A percentile compares a stretch with the other conserved stretches of the same genome.
Conservation (phyloP, 2,888 invertebrate species). For the Cantharis lateralis region DNA sequence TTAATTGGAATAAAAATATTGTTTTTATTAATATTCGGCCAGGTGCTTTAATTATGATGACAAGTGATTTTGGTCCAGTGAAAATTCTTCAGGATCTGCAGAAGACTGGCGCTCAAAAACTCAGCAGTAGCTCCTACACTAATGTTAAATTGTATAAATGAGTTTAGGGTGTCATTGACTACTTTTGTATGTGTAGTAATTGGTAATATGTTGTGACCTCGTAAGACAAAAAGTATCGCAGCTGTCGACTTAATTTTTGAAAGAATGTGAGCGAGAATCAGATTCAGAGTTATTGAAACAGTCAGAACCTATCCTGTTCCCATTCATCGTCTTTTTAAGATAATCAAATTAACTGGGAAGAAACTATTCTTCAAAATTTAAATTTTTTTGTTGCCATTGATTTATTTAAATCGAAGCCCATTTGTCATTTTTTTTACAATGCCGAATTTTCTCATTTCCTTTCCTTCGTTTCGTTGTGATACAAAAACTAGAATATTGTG, state of each 20-base stretch:
- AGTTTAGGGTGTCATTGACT: not conserved
- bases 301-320: not conserved
- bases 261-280: not conserved
- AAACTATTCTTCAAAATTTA: not conserved
- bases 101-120: too few relatives aligned
- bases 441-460: not conserved
- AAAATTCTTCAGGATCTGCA: too few relatives aligned
- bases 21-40: not conserved
- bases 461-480: not conserved
- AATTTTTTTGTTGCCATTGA: not conserved
- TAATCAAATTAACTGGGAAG: not conserved
- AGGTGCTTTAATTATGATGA: not conserved
- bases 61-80: not conserved
- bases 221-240: not conserved
- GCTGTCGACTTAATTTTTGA: not conserved
- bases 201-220: not conserved
- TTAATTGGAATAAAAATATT: not conserved
- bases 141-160: not conserved
- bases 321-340: not conserved
- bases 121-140: too few relatives aligned
- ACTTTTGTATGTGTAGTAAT: not conserved
- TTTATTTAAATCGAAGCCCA: not conserved
- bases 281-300: not conserved
- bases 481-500: too few relatives aligned
- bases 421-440: not conserved